Evolutionary conservation across 2,888 invertebrate species (phyloP).

Genomic region (Idaea aversata): DNA sequence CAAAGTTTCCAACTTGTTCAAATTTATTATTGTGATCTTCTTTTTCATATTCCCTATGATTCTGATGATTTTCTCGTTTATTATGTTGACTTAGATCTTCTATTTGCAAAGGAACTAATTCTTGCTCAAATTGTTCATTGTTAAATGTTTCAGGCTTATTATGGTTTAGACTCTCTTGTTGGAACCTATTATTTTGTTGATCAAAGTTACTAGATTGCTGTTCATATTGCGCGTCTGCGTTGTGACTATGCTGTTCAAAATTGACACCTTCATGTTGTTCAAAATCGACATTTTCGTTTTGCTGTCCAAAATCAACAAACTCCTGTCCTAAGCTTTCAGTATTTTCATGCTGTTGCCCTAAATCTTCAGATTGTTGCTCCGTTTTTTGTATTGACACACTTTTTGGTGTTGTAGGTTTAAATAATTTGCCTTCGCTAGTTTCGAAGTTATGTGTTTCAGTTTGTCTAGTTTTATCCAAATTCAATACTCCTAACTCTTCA

Average conservation of each 20-base stretch:
- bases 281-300: conserved; percentile 15
- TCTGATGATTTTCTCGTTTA: background rate
- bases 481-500: conserved; percentile 17
- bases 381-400: conserved; percentile 10
- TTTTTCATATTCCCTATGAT: conserved; percentile 20
- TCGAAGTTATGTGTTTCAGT: conserved; percentile 9
- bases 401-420: background rate
- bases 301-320: conserved; percentile 32
- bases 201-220: background rate
- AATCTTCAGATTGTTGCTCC: conserved; percentile 20
- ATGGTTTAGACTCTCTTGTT: background rate
- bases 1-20: conserved; percentile 15
- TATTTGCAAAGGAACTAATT: background rate
- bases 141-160: background rate
- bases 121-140: conserved; percentile 5
- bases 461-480: conserved; percentile 23
- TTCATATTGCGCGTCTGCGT: conserved; percentile 6
- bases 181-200: background rate
- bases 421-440: conserved; percentile 10
- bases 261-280: conserved; percentile 6
- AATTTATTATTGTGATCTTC: conserved; percentile 26
- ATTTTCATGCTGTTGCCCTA: conserved; percentile 22
- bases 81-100: background rate
- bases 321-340: conserved; percentile 28
- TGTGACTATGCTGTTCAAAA: conserved; percentile 25